Evolutionary conservation across 2,888 invertebrate genomes (phyloP).

Genomic region (Campoplex nolae): DNA sequence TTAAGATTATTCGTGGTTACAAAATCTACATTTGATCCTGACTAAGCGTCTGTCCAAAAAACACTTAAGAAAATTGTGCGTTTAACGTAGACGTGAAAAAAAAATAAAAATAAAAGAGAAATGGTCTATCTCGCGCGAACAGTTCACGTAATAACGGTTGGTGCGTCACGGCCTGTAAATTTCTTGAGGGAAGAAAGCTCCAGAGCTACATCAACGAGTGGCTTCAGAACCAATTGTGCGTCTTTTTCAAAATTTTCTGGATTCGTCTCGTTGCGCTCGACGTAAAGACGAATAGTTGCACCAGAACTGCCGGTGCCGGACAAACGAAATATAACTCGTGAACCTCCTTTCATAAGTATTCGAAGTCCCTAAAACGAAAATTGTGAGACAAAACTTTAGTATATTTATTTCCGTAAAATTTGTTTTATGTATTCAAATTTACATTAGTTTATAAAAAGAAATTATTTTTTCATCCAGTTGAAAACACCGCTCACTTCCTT

Average conservation of each 20-base stretch:
- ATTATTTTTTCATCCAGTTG: not conserved
- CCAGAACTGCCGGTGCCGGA: conserved; percentile 99
- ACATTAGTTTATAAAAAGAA: not conserved
- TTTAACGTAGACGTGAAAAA: conserved; percentile 34
- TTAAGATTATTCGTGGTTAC: conserved; percentile 41
- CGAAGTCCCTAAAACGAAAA: conserved; percentile 91
- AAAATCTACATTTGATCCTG: conserved; percentile 52
- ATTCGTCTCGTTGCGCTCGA: conserved; percentile 96
- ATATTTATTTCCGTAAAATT: not conserved
- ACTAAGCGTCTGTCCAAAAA: conserved; percentile 14
- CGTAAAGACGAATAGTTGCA: conserved; percentile 98
- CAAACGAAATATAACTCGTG: conserved; percentile 95
- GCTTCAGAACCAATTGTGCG: conserved; percentile 90
- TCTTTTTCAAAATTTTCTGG: conserved; percentile 78
- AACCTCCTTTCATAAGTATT: conserved; percentile 97
- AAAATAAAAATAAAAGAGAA: not conserved
- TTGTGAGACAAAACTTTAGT: conserved; percentile 10
- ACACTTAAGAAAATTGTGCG: conserved; percentile 50
- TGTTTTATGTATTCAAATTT: not conserved
- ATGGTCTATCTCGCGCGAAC: not conserved
- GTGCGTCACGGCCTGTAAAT: conserved; percentile 95
- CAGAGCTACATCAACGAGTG: conserved; percentile 95
- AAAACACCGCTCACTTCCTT: no score
- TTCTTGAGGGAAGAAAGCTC: conserved; percentile 92
- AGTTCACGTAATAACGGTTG: conserved; percentile 97